Evolutionary conservation across 2,888 invertebrate genomes (phyloP).

Genomic region (Xanthorhoe spadicearia): DNA sequence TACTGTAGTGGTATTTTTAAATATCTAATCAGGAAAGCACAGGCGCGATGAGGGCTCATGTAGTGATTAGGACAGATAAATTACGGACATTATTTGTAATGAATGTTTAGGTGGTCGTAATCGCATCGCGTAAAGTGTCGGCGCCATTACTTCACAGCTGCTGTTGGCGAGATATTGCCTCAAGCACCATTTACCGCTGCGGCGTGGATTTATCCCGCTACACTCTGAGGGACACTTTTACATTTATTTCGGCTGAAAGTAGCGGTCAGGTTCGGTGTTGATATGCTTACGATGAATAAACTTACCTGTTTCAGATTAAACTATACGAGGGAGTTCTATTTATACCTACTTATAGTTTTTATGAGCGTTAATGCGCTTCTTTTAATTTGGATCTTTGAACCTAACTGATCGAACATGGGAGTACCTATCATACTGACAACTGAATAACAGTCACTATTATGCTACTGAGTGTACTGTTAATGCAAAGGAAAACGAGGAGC

Average conservation of each 20-base stretch:
- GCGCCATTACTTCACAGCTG: conserved; percentile 83
- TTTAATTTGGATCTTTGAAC: not conserved
- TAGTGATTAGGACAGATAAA: conserved; percentile 83
- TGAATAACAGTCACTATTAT: conserved; percentile 1
- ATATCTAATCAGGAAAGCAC: conserved; percentile 52
- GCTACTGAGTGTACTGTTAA: conserved; percentile 8
- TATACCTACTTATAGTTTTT: too few species aligned
- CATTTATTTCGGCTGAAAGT: conserved; percentile 52
- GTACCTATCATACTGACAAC: too few species aligned
- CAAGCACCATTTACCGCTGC: conserved; percentile 74
- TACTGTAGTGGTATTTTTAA: conserved; percentile 54
- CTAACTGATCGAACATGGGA: not conserved
- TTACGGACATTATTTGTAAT: conserved; percentile 84
- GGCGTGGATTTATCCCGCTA: conserved; percentile 71
- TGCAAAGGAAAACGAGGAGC: conserved; percentile 19
- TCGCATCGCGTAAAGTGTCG: conserved; percentile 83
- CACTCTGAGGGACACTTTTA: conserved; percentile 60
- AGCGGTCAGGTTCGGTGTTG: conserved; percentile 42
- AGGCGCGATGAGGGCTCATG: conserved; percentile 63
- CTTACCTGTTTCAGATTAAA: conserved; percentile 8
- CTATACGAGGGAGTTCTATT: not conserved
- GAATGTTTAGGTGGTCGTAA: conserved; percentile 85
- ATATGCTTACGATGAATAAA: conserved; percentile 21
- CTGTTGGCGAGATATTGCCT: conserved; percentile 81
- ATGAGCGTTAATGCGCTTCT: not conserved